Conservation (phyloP, 1,140 invertebrate genomes). For the Lutraria rhynchaena region DNA sequence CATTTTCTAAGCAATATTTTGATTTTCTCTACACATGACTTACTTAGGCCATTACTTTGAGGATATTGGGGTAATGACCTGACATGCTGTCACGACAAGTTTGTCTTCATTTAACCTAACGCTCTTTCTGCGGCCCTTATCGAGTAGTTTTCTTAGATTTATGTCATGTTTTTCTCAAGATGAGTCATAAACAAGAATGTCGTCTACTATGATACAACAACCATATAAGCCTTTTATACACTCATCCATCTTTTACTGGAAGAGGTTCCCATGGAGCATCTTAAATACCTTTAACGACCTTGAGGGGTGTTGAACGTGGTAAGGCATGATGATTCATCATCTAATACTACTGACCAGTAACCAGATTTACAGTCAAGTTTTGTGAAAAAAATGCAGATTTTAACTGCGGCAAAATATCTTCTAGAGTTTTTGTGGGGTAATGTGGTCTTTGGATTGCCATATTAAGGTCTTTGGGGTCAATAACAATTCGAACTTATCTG, state of each 20-base stretch:
- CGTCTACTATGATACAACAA: neutral
- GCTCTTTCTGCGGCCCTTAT: neutral
- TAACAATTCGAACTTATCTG: neutral
- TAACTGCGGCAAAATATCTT: too few species aligned
- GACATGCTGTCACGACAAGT: neutral
- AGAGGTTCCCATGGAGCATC: neutral
- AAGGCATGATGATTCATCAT: neutral
- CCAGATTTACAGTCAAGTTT: too few species aligned
- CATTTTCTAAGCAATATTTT: too few species aligned
- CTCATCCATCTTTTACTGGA: neutral
- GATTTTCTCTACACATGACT: too few species aligned
- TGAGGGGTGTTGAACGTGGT: slow-evolving; percentile 3
- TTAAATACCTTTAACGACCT: too few species aligned
- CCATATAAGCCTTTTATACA: neutral
- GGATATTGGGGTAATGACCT: too few species aligned
- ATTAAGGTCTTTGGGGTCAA: slow-evolving; percentile 15
- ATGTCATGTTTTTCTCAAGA: slow-evolving; percentile 1
- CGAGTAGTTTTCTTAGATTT: neutral
- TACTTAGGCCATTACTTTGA: too few species aligned
- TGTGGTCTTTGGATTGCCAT: neutral
- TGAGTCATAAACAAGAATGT: neutral
- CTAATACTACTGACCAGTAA: neutral
- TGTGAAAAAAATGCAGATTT: too few species aligned
- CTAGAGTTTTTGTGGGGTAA: too few species aligned
- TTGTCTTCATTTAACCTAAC: slow-evolving; percentile 13